phyloP scores from a whole-genome alignment of 53 echinoderm and acorn worm species.

The Antedon mediterranea region DNA sequence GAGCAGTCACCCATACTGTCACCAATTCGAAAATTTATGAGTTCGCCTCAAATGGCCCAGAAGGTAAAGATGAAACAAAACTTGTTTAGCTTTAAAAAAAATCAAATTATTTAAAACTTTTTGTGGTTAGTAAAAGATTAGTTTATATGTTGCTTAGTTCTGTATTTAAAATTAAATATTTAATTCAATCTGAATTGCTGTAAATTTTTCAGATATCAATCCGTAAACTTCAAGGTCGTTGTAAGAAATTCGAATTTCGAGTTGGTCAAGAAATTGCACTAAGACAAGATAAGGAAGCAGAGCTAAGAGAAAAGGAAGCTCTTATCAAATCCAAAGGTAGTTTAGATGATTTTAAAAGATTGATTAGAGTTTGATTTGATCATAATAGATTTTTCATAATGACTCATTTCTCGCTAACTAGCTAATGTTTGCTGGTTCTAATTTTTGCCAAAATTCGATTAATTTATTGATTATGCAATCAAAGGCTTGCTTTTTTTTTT shows the following conservation, averaged over 20 bases:
- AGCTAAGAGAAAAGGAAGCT: conserved; percentile 34
- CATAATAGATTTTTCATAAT: too few species aligned
- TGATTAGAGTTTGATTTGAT: too few species aligned
- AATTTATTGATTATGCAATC: too few species aligned
- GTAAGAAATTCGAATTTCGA: conserved; percentile 34
- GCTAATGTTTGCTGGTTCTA: too few species aligned
- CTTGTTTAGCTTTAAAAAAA: not conserved
- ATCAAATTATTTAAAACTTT: too few species aligned
- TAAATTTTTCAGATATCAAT: conserved; percentile 10
- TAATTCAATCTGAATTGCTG: too few species aligned
- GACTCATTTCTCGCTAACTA: too few species aligned
- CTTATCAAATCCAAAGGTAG: conserved; percentile 22
- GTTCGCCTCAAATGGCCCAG: conserved; percentile 54
- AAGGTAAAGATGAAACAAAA: conserved; percentile 32
- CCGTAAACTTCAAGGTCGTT: conserved; percentile 27
- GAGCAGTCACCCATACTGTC: conserved; percentile 15
- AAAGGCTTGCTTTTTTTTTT: too few species aligned
- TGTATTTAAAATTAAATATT: too few species aligned
- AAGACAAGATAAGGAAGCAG: conserved; percentile 45
- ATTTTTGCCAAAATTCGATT: too few species aligned
- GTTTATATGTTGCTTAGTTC: too few species aligned
- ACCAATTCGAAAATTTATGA: conserved; percentile 55
- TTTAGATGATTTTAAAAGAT: not conserved
- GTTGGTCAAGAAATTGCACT: conserved; percentile 47
- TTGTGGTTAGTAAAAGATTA: too few species aligned